Evolutionary conservation across 2,113 vertebrate species (phyloP), one percentile per base, ranked within the genome.

Genomic region (Furnarius figulus): DNA sequence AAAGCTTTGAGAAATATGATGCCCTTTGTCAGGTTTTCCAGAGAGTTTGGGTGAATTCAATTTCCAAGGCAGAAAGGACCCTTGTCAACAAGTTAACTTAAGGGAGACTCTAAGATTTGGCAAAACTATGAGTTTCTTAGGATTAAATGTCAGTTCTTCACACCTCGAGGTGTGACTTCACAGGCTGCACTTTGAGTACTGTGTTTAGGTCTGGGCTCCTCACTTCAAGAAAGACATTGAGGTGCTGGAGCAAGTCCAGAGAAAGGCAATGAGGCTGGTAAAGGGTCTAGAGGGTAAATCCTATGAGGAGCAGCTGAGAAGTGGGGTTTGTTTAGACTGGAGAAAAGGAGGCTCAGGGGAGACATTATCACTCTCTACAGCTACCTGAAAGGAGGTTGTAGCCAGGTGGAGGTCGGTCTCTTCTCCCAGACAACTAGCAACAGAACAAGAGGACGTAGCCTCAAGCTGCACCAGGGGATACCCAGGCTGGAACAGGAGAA

Each of bases 331-430:
- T 49, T 42, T 47, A 70, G 10, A 25, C 39, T 47, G 39, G n/a
- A 53, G 46, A 22, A 47, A 14, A 61, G 62, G 53, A 53, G 25
- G 17, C 25, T 47, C 2, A 0, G 28, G 13, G n/a, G 4, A 17
- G 3, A 25, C 11, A 3, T 55, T 18, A 12, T 47, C 17, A 23
- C 39, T 42, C 21, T 25, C 62, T 31, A 20, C 8, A 62, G 5
- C 21, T 0, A 0, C n/a, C 21, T 62, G 25, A 35, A 62, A 47
- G 28, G 40, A 47, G 40, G 14, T 0, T 23, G 17, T 55, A 42
- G 30, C 21, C 3, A 8, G 9, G 9, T 53, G n/a, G 19, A 9
- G 9, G 1, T 46, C 8, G 16, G 6, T 11, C 6, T 27, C 25
- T 75, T 62, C 40, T 83, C 25, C 49, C 31, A 23, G 25, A 55